phyloP scores from a whole-genome alignment of 2,113 vertebrate genomes.

The Zosterops pallidus region DNA sequence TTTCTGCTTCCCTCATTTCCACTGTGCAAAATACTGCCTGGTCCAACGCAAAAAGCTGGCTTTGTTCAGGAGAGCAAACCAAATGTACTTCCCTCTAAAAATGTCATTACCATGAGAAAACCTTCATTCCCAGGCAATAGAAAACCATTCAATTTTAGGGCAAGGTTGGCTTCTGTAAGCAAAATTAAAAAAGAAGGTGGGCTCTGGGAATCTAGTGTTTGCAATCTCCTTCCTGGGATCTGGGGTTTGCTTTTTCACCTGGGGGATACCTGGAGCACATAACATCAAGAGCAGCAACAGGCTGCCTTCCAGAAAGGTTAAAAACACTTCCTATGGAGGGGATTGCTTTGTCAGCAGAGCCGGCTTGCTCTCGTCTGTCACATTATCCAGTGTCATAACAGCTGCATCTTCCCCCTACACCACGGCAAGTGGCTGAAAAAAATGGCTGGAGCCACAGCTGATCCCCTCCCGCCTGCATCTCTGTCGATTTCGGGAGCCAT shows the following conservation, averaged over 20 bases:
- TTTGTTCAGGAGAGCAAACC: not conserved
- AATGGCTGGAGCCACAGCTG: not conserved
- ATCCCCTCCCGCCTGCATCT: accelerated
- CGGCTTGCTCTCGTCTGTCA: not conserved
- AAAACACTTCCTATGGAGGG: not conserved
- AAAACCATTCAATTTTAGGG: not conserved
- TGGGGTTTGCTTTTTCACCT: not conserved
- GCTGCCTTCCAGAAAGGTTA: not conserved
- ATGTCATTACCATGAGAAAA: not conserved
- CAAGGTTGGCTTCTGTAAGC: not conserved
- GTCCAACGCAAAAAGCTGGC: not conserved
- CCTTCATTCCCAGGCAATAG: not conserved
- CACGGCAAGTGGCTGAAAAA: not conserved
- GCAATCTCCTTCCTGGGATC: not conserved
- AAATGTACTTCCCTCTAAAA: not conserved
- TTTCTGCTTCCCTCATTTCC: conserved; percentile 12
- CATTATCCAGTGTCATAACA: not conserved
- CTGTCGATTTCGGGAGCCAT: not conserved
- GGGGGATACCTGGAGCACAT: not conserved
- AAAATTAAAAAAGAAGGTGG: not conserved
- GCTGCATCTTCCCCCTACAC: not conserved
- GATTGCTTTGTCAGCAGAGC: not conserved
- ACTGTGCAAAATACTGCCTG: not conserved
- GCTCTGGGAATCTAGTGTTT: not conserved
- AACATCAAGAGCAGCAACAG: not conserved